These are phyloP conservation scores for Peromyscus polionotus DNA, from an alignment of 2,113 vertebrate genomes.

Conservation along the genomic window DNA sequence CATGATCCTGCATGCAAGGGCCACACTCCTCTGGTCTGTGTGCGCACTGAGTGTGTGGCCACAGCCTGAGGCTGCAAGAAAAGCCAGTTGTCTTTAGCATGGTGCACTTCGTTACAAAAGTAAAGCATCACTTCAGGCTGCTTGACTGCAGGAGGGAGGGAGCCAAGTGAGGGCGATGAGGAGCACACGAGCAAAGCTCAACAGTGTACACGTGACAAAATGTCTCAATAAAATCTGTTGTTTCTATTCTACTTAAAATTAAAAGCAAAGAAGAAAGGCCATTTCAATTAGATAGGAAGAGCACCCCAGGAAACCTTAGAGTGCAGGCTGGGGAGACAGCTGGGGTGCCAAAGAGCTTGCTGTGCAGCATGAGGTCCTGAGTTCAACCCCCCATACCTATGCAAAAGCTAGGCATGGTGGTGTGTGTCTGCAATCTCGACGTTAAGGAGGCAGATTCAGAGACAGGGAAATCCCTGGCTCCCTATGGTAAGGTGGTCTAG, in stretches of 20 bases:
- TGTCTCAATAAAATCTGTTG: not conserved
- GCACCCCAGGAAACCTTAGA: not conserved
- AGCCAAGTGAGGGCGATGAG: not conserved
- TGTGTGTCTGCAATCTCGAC: no score
- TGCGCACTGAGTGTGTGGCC: rapidly evolving
- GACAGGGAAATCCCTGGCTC: not conserved
- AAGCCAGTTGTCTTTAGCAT: rapidly evolving
- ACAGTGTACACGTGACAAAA: not conserved
- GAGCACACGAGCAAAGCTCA: not conserved
- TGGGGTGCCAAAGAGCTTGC: not conserved
- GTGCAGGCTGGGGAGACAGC: not conserved
- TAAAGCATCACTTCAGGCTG: not conserved
- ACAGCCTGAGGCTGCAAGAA: rapidly evolving
- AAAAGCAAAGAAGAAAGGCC: not conserved
- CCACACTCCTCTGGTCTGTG: not conserved
- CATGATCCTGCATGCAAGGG: not conserved
- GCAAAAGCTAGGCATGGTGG: not conserved
- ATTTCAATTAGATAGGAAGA: not conserved
- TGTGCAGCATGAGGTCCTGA: not conserved
- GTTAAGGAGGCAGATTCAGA: not conserved
- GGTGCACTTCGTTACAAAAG: not conserved
- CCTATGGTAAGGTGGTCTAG: not conserved
- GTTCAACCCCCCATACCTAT: not conserved
- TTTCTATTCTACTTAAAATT: not conserved
- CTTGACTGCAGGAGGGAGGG: no score